These are phyloP conservation scores for Loriculus beryllinus DNA, from an alignment of 2,797 vertebrate genomes.

Conservation along the genomic window DNA sequence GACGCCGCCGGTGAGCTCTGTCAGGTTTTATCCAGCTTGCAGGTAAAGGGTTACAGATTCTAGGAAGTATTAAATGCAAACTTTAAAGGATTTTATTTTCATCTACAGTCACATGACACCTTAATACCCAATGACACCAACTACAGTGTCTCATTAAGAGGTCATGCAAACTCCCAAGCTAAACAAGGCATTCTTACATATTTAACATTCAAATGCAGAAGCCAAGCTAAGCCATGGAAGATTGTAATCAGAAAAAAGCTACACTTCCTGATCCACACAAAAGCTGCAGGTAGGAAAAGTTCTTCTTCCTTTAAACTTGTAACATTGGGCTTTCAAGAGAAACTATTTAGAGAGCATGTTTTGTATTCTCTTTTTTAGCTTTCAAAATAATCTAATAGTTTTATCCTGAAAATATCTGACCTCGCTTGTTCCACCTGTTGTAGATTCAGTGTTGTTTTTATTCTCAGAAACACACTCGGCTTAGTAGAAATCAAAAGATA, in stretches of 20 bases:
- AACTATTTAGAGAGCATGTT: neutral
- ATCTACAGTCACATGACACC: slow-evolving; percentile 75
- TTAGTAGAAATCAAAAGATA: neutral
- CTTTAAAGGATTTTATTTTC: slow-evolving; percentile 70
- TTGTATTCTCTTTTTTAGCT: neutral
- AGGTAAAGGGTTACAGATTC: slow-evolving; percentile 75
- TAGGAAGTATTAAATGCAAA: slow-evolving; percentile 64
- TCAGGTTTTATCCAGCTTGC: slow-evolving; percentile 35
- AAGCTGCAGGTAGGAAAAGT: slow-evolving; percentile 72
- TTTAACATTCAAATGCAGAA: slow-evolving; percentile 64
- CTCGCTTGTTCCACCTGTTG: slow-evolving; percentile 17
- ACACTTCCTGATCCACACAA: slow-evolving; percentile 19
- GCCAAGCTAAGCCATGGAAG: slow-evolving; percentile 70
- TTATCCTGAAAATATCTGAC: neutral
- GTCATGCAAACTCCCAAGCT: slow-evolving; percentile 68
- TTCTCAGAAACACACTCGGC: neutral
- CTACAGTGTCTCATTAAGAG: slow-evolving; percentile 60
- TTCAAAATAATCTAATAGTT: neutral
- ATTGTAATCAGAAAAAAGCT: slow-evolving; percentile 27
- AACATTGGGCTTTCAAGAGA: neutral
- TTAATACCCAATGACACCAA: slow-evolving; percentile 76
- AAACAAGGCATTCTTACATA: slow-evolving; percentile 52
- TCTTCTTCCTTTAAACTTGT: neutral
- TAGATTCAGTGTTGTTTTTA: neutral
- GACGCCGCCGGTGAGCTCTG: neutral